Percentiles rank a stretch among this genome's conserved stretches.
Conservation (phyloP, 2,113 vertebrate species). For the Podocnemis expansa region DNA sequence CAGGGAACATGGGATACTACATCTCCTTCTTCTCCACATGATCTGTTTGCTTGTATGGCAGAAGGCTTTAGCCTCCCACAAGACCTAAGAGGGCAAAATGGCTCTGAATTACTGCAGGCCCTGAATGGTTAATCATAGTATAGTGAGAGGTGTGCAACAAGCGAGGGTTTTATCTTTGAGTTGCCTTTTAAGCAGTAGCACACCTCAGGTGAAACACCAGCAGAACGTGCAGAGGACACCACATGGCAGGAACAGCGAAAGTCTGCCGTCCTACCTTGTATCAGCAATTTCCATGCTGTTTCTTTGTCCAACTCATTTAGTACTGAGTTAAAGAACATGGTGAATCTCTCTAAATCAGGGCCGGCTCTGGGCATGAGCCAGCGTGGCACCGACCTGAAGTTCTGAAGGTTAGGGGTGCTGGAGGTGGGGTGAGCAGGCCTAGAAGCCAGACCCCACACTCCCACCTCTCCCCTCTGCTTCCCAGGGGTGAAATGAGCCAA, state of each 20-base stretch:
- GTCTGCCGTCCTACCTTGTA: neutral
- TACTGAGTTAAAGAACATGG: neutral
- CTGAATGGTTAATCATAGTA: neutral
- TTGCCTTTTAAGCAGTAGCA: neutral
- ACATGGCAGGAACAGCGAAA: neutral
- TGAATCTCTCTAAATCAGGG: neutral
- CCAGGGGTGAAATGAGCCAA: too few relatives aligned
- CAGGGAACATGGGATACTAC: neutral
- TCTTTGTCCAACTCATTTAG: accelerated
- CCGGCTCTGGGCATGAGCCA: too few relatives aligned
- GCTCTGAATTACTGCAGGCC: neutral
- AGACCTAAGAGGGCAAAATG: neutral
- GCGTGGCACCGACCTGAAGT: too few relatives aligned
- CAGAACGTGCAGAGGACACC: neutral
- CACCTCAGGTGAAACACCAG: neutral
- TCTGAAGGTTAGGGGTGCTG: too few relatives aligned
- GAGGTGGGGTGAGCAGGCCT: too few relatives aligned
- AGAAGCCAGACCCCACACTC: too few relatives aligned
- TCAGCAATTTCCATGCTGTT: neutral
- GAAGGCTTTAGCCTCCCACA: neutral
- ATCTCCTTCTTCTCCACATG: neutral
- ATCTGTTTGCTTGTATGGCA: neutral
- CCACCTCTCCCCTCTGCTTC: too few relatives aligned
- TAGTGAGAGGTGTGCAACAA: neutral
- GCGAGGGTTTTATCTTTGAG: neutral